Percentiles rank a stretch among this genome's conserved stretches.
Conservation (phyloP, 2,113 vertebrate species). For the Indri indri region DNA sequence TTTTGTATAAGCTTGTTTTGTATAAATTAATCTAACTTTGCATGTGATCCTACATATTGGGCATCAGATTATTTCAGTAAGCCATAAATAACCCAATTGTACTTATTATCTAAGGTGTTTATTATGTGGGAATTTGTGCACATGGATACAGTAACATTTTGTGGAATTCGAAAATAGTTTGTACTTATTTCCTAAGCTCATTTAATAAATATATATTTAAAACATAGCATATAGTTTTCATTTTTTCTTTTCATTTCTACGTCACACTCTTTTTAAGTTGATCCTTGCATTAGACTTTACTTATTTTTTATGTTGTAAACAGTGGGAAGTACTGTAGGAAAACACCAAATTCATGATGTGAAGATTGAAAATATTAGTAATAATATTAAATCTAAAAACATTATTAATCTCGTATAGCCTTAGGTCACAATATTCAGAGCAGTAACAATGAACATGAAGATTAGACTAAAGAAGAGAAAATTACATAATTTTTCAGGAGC, state of each 20-base stretch:
- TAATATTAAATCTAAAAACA: slow-evolving; percentile 54
- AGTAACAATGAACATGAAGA: slow-evolving; percentile 53
- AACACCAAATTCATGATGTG: slow-evolving; percentile 15
- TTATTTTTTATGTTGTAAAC: slow-evolving; percentile 22
- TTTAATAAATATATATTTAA: neutral
- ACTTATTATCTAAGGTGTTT: neutral
- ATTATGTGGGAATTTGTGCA: neutral
- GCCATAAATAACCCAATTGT: neutral
- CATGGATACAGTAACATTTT: neutral
- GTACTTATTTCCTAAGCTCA: slow-evolving; percentile 14
- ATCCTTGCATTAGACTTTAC: neutral
- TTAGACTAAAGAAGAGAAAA: slow-evolving; percentile 58
- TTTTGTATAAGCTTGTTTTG: too few species aligned
- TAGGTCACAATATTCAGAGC: slow-evolving; percentile 44
- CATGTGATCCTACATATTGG: neutral
- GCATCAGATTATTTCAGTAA: neutral
- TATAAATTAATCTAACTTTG: neutral
- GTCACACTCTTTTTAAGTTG: neutral
- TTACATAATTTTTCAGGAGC: slow-evolving; percentile 53
- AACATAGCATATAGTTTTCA: neutral
- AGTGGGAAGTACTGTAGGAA: neutral
- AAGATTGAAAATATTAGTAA: slow-evolving; percentile 37
- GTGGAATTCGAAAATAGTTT: neutral
- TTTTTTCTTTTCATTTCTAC: neutral
- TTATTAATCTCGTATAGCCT: slow-evolving; percentile 45